Evolutionary conservation across 2,888 invertebrate species (phyloP).

Genomic region (Lordiphosa fenestrarum): DNA sequence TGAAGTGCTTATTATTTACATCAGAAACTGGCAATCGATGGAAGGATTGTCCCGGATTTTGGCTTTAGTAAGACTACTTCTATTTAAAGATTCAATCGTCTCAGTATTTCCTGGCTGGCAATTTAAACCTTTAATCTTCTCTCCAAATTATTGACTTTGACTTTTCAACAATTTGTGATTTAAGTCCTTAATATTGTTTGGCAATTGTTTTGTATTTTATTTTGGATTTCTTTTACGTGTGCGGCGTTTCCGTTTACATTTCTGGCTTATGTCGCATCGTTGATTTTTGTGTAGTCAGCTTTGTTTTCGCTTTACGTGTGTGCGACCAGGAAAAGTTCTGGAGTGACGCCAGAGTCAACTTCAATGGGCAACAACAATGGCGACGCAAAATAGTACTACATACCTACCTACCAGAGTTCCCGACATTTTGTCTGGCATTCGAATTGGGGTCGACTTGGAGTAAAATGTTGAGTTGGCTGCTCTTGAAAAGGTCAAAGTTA

Average conservation of each 20-base stretch:
- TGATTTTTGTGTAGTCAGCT: constrained; percentile 5
- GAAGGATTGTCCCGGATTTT: too few relatives aligned
- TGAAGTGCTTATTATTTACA: too few relatives aligned
- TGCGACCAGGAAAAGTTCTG: too few relatives aligned
- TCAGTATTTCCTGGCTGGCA: too few relatives aligned
- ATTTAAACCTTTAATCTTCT: too few relatives aligned
- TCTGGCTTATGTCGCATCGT: constrained; percentile 8
- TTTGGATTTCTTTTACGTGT: constrained; percentile 3
- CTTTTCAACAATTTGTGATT: too few relatives aligned
- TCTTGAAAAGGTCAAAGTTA: constrained; percentile 56
- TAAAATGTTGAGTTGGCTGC: constrained; percentile 31
- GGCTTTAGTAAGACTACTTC: too few relatives aligned
- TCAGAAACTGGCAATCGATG: too few relatives aligned
- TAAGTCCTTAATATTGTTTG: too few relatives aligned
- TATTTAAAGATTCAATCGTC: too few relatives aligned
- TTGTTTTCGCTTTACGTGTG: constrained; percentile 2
- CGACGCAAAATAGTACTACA: neutral
- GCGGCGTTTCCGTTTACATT: constrained; percentile 4
- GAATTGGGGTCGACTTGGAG: constrained; percentile 22
- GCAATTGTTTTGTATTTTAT: neutral
- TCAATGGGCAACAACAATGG: neutral
- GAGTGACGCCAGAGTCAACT: neutral
- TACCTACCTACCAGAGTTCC: constrained; percentile 20
- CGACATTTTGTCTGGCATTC: constrained; percentile 53
- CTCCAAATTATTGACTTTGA: too few relatives aligned